A percentile compares a stretch with the other conserved stretches of the same genome.
Evolutionary conservation across 1,140 invertebrate species (phyloP).

Genomic region (Scaptomyza montana): DNA sequence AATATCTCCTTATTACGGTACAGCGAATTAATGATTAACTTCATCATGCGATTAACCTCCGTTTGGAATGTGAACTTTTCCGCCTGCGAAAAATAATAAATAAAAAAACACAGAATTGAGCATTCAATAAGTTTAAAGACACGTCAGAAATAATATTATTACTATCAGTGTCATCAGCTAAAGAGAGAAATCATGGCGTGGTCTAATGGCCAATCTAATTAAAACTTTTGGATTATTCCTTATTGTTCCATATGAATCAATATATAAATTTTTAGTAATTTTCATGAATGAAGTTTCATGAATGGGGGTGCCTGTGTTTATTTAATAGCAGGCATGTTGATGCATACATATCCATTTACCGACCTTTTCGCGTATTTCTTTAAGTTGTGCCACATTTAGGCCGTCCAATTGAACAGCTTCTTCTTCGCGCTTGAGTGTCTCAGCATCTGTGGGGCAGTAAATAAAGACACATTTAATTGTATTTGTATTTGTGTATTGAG

Average conservation of each 20-base stretch:
- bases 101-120: neutral
- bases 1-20: conserved; percentile 99
- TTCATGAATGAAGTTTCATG: neutral
- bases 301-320: no score
- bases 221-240: no score
- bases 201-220: neutral
- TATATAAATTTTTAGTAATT: neutral
- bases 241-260: no score
- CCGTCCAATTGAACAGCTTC: conserved; percentile 99
- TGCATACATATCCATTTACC: neutral
- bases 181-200: neutral
- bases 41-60: conserved; percentile 99
- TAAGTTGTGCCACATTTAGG: conserved; percentile 96
- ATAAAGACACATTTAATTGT: conserved; percentile 1
- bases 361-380: conserved; percentile 93
- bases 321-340: neutral
- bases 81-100: conserved; percentile 84
- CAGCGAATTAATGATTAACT: conserved; percentile 99
- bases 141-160: no score
- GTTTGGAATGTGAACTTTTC: conserved; percentile 98
- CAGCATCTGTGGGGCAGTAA: conserved; percentile 86
- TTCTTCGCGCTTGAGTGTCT: conserved; percentile 93
- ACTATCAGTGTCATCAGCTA: no score
- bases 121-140: no score
- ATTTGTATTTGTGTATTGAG: conserved; percentile 6